A percentile compares a stretch with the other conserved stretches of the same genome.
Conservation (phyloP, 2,797 vertebrate species). For the Myripristis murdjan region DNA sequence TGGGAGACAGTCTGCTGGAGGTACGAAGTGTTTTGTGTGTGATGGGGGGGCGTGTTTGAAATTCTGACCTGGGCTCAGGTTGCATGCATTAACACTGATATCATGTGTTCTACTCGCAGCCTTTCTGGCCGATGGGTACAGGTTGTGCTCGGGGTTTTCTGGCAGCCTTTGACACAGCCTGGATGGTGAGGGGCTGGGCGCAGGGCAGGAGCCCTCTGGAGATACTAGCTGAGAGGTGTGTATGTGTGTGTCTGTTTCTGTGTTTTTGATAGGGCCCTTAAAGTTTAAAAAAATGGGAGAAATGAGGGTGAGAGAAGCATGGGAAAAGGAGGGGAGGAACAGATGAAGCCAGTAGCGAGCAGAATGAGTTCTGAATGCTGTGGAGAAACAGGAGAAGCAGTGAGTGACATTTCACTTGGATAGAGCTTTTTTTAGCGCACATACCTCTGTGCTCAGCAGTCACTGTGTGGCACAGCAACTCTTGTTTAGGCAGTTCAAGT, state of each 20-base stretch:
- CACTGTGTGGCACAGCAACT: too few relatives aligned
- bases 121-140: constrained; percentile 99
- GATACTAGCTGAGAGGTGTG: constrained; percentile 93
- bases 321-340: neutral
- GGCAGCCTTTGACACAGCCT: constrained; percentile 95
- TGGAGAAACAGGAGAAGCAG: too few relatives aligned
- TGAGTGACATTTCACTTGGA: too few relatives aligned
- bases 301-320: neutral
- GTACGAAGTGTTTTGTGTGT: constrained; percentile 69
- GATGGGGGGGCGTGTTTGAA: constrained; percentile 10
- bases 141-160: constrained; percentile 97
- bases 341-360: too few relatives aligned
- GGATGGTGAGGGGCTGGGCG: constrained; percentile 96
- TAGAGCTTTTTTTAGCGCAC: too few relatives aligned
- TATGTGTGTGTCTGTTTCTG: constrained; percentile 8
- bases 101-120: constrained; percentile 81
- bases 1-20: constrained; percentile 98
- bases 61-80: neutral
- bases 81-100: neutral
- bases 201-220: constrained; percentile 90
- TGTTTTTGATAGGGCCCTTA: too few relatives aligned
- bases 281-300: neutral
- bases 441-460: too few relatives aligned
- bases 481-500: too few relatives aligned
- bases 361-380: too few relatives aligned